A percentile compares a stretch with the other conserved stretches of the same genome.
phyloP scores from a whole-genome alignment of 2,797 vertebrate genomes.

The Hirundo rustica region DNA sequence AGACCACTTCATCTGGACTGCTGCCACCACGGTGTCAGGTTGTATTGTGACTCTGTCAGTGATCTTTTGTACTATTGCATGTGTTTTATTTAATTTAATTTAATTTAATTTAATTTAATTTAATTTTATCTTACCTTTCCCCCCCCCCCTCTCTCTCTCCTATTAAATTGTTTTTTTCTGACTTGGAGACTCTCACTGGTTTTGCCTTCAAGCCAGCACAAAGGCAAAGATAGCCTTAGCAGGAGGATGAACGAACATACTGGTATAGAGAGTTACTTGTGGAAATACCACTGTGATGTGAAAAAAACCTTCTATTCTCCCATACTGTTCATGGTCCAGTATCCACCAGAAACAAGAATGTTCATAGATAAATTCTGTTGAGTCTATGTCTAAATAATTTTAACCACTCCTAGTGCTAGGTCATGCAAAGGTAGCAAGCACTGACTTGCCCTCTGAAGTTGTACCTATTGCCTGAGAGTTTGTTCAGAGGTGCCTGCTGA shows the following conservation, averaged over 20 bases:
- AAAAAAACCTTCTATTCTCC: not conserved
- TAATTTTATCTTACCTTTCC: no score
- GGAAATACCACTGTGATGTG: not conserved
- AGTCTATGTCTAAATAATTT: not conserved
- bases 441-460: not conserved
- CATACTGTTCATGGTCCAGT: not conserved
- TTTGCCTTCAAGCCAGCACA: no score
- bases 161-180: no score
- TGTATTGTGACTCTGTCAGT: no score
- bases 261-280: not conserved
- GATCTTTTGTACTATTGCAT: no score
- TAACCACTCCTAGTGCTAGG: not conserved
- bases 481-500: not conserved
- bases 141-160: no score
- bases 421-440: not conserved
- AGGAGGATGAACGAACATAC: not conserved
- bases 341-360: not conserved
- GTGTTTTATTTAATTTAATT: no score
- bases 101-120: no score
- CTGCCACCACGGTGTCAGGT: no score
- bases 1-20: no score
- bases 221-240: not conserved
- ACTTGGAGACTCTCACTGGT: no score
- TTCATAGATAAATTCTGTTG: not conserved
- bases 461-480: not conserved